A percentile compares a stretch with the other conserved stretches of the same genome.
phyloP scores from a whole-genome alignment of 2,888 invertebrate genomes.

The Acronicta leporina region DNA sequence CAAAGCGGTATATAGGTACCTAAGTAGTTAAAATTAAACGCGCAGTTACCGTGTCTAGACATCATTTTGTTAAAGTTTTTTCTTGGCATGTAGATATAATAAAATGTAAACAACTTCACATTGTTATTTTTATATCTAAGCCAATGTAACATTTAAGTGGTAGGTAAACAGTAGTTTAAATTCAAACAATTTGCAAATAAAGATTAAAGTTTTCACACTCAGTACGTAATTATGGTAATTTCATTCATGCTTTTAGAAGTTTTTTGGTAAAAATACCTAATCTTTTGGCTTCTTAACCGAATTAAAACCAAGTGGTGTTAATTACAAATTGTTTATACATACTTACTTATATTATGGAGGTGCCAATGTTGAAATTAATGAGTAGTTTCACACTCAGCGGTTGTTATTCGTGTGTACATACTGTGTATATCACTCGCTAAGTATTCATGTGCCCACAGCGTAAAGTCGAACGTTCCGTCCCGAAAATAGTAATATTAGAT shows the following conservation, averaged over 20 bases:
- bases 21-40: constrained; percentile 39
- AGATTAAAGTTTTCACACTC: constrained; percentile 33
- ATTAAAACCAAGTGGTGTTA: too few relatives aligned
- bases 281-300: too few relatives aligned
- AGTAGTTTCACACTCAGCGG: too few relatives aligned
- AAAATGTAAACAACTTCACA: constrained; percentile 36
- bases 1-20: constrained; percentile 11
- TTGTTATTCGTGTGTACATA: too few relatives aligned
- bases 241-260: constrained; percentile 4
- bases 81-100: constrained; percentile 29
- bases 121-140: constrained; percentile 36
- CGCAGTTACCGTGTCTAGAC: constrained; percentile 50
- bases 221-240: constrained; percentile 28
- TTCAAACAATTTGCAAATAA: constrained; percentile 28
- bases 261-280: background rate
- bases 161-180: constrained; percentile 38
- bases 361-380: too few relatives aligned
- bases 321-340: too few relatives aligned
- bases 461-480: too few relatives aligned
- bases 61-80: constrained; percentile 36
- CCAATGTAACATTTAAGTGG: constrained; percentile 46
- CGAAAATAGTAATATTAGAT: too few relatives aligned
- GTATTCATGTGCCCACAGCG: too few relatives aligned
- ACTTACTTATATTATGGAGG: too few relatives aligned
- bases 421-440: too few relatives aligned